A percentile compares a stretch with the other conserved stretches of the same genome.
phyloP scores from a whole-genome alignment of 2,888 invertebrate species.

The Pristionchus fissidentatus region DNA sequence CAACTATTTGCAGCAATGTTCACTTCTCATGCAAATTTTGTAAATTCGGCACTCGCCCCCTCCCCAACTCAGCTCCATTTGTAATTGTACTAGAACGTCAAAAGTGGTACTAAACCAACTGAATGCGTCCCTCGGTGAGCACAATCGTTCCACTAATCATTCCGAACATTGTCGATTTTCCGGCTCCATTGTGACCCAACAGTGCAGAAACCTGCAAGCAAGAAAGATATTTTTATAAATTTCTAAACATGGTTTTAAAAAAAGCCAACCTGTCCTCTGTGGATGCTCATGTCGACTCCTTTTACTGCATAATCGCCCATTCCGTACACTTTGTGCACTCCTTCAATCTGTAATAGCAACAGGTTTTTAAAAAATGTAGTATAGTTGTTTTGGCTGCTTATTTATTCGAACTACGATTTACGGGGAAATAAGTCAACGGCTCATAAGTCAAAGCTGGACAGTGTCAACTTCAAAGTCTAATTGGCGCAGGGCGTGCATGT shows the following conservation, averaged over 20 bases:
- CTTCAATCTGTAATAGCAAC: not conserved
- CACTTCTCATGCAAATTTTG: not conserved
- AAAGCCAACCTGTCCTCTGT: slow-evolving; percentile 64
- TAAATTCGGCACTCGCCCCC: too few species aligned
- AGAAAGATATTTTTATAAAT: not conserved
- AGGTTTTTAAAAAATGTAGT: too few species aligned
- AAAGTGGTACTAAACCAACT: too few species aligned
- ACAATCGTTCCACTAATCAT: slow-evolving; percentile 65
- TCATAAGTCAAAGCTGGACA: too few species aligned
- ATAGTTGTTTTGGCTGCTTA: too few species aligned
- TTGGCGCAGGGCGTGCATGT: too few species aligned
- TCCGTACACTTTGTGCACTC: slow-evolving; percentile 16
- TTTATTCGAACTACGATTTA: too few species aligned
- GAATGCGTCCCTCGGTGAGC: slow-evolving; percentile 57
- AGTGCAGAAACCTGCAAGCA: slow-evolving; percentile 63
- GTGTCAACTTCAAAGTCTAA: too few species aligned
- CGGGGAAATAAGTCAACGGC: too few species aligned
- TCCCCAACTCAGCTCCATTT: too few species aligned
- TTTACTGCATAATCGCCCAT: slow-evolving; percentile 68
- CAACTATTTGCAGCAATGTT: not conserved
- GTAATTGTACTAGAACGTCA: too few species aligned
- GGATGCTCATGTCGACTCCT: slow-evolving; percentile 65
- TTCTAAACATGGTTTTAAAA: too few species aligned
- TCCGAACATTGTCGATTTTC: slow-evolving; percentile 67
- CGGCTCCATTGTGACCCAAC: slow-evolving; percentile 75